phyloP scores from a whole-genome alignment of 2,113 vertebrate genomes.

The Prochilodus magdalenae region DNA sequence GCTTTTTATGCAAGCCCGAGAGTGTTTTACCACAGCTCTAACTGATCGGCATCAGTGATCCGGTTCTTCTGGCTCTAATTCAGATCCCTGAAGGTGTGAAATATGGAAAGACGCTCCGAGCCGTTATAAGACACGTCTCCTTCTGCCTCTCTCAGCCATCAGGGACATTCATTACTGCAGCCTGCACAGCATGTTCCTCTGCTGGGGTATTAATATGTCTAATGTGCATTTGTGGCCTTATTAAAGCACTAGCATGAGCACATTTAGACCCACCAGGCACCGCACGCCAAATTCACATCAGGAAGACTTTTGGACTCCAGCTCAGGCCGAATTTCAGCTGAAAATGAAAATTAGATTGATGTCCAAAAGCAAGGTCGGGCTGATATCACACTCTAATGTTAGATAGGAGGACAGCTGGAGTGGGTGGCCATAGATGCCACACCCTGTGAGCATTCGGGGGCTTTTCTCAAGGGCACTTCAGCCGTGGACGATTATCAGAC shows the following conservation, averaged over 20 bases:
- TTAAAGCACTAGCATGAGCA: background rate
- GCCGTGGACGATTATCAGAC: too few species aligned
- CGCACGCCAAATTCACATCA: too few species aligned
- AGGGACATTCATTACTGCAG: background rate
- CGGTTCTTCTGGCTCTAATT: background rate
- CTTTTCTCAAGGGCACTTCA: too few species aligned
- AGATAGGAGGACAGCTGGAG: too few species aligned
- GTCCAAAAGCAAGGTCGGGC: too few species aligned
- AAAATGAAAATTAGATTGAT: too few species aligned
- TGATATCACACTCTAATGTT: too few species aligned
- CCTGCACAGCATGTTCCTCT: background rate
- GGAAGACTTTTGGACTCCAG: too few species aligned
- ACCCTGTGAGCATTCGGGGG: too few species aligned
- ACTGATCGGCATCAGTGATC: background rate
- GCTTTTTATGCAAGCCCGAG: background rate
- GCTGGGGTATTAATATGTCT: background rate
- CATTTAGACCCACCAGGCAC: background rate
- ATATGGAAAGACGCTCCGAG: background rate
- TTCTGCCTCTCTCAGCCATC: background rate
- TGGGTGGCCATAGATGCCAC: too few species aligned
- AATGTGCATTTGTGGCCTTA: background rate
- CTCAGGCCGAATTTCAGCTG: too few species aligned
- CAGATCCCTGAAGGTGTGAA: slow-evolving; percentile 5
- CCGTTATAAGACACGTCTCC: background rate
- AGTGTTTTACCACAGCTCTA: background rate